Percentiles rank a stretch among this genome's conserved stretches.
These are phyloP conservation scores for Microcebus jonahi DNA, from an alignment of 2,113 vertebrate genomes.

Conservation along the genomic window DNA sequence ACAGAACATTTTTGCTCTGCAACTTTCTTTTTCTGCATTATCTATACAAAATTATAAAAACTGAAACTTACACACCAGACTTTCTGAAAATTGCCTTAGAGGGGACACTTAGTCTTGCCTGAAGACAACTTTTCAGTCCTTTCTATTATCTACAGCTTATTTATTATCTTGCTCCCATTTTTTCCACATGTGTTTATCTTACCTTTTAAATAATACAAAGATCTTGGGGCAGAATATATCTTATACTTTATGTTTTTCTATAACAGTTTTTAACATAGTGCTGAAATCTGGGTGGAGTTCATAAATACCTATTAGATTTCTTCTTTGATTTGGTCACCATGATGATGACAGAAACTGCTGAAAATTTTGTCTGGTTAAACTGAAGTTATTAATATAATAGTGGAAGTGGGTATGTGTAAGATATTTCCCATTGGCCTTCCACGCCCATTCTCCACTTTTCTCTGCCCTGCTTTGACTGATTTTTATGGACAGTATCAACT, in stretches of 20 bases:
- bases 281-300: not conserved
- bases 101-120: not conserved
- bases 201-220: not conserved
- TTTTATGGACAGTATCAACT: not conserved
- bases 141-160: not conserved
- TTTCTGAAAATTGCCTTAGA: not conserved
- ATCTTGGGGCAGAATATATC: not conserved
- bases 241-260: not conserved
- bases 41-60: conserved; percentile 30
- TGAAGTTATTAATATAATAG: not conserved
- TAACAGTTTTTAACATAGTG: not conserved
- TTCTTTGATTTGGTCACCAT: not conserved
- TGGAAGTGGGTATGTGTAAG: not conserved
- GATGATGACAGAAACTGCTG: not conserved
- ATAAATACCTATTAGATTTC: not conserved
- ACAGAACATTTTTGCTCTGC: not conserved
- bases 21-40: not conserved
- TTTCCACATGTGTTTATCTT: conserved; percentile 8
- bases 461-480: not conserved
- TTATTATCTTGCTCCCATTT: not conserved
- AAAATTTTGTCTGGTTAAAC: not conserved
- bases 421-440: not conserved
- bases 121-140: not conserved
- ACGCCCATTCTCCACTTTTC: not conserved
- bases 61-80: not conserved